phyloP scores from a whole-genome alignment of 2,888 invertebrate species.

The Lordiphosa andalusiaca region DNA sequence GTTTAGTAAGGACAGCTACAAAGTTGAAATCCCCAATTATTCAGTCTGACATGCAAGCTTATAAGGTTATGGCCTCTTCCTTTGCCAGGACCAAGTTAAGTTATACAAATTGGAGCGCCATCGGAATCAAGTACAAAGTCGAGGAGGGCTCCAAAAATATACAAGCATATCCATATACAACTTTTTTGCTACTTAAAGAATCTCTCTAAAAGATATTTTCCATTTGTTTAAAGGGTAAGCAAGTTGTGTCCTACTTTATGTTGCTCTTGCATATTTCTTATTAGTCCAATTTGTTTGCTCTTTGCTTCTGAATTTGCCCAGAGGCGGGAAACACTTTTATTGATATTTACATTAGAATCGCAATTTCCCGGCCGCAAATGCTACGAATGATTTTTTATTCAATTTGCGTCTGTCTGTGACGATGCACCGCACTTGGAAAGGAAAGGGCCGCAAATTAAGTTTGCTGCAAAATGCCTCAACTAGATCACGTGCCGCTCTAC shows the following conservation, averaged over 20 bases:
- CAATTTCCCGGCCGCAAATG: conserved; percentile 51
- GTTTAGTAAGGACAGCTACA: no score
- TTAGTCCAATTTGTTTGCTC: conserved; percentile 22
- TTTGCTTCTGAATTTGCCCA: conserved; percentile 4
- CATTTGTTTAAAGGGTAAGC: background rate
- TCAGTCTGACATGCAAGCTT: no score
- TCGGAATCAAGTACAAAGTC: no score
- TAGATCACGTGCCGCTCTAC: conserved; percentile 40
- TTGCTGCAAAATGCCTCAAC: conserved; percentile 36
- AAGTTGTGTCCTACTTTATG: background rate
- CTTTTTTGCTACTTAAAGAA: no score
- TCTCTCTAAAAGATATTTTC: background rate
- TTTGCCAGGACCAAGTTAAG: no score
- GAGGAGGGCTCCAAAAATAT: no score
- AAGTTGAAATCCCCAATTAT: no score
- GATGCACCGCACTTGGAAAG: conserved; percentile 21
- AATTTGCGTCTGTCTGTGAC: conserved; percentile 37
- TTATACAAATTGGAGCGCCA: no score
- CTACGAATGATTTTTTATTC: conserved; percentile 55
- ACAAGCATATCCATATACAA: no score
- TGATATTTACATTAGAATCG: conserved; percentile 51
- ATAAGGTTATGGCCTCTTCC: no score
- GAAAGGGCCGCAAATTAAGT: conserved; percentile 46
- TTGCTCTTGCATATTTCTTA: background rate
- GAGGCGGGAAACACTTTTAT: conserved; percentile 11